phyloP scores from a whole-genome alignment of 2,113 vertebrate species.

The Porphyrio hochstetteri region DNA sequence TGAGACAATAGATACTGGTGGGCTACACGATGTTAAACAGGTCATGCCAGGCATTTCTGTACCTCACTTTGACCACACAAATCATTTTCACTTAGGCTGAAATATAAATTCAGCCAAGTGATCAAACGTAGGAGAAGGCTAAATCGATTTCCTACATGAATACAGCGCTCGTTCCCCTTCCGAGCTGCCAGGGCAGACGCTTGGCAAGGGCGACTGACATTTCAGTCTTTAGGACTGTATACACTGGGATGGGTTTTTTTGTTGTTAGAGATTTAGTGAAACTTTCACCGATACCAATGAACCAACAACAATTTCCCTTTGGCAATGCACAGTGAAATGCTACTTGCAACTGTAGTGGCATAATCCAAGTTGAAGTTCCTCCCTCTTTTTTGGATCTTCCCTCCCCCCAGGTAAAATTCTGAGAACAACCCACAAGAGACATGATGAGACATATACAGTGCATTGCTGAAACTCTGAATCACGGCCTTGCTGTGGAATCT shows the following conservation, averaged over 20 bases:
- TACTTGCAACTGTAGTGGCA: conserved; percentile 53
- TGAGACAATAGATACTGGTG: neutral
- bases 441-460: conserved; percentile 58
- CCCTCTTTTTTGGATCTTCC: conserved; percentile 64
- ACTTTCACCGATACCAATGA: conserved; percentile 70
- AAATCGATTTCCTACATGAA: neutral
- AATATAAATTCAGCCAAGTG: neutral
- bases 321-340: conserved; percentile 54
- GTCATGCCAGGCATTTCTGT: neutral
- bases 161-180: neutral
- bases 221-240: neutral
- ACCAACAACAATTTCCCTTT: conserved; percentile 61
- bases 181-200: neutral
- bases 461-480: conserved; percentile 68
- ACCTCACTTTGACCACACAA: neutral
- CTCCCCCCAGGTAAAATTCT: conserved; percentile 70
- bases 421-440: conserved; percentile 60
- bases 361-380: conserved; percentile 57
- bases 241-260: neutral
- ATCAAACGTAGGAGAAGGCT: neutral
- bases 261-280: conserved; percentile 43
- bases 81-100: neutral
- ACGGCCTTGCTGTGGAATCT: neutral
- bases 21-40: neutral
- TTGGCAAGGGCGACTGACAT: neutral